Base-by-base conservation (phyloP, 2,888 invertebrate genomes). In the Megamerina dolium region DNA sequence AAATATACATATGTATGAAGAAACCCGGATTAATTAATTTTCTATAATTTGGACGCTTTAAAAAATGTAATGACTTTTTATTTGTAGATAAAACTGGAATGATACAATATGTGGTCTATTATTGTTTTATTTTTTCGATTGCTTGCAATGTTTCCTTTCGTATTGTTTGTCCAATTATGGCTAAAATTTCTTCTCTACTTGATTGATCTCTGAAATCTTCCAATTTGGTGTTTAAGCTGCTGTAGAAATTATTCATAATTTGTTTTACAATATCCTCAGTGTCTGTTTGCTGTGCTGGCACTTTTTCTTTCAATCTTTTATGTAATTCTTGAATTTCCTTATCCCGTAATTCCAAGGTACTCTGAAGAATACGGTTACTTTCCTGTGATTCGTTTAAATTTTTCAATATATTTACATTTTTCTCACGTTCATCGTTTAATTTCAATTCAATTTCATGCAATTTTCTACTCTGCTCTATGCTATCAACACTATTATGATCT, bases 171-270 rank as follows among this genome's bases (percentile, higher is more conserved):
- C 57, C 61, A 19, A 60, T 56, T 10, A 63, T 37, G 10, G 54
- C 48, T 20, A 61, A 46, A 26, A 63, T 42, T 13, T 56, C 49
- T n/a, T 58, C 51, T 16, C 41, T 47, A 16, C 49, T 41, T 18
- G 54, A 31, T 18, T 50, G 42, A 45, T 55, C 52, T 3, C n/a
- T n/a, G n/a, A 37, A 23, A n/a, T 37, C 44, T 14, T 51, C 52
- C 14, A 60, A 33, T 37, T 56, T 49, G 5, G 42, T 37, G 2
- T 35, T 50, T 26, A 64, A 50, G 23, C 48, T 54, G 9, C 53
- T 46, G 45, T 60, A 63, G 13, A 64, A 53, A 51, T 56, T 58
- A 47, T 62, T 63, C 61, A 64, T 63, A 26, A 60, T 60, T 16
- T 53, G 45, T 39, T 60, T 60, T 4, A 62, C 46, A n/a, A 48